Percentiles rank a stretch among this genome's conserved stretches.
These are phyloP conservation scores for Clusia tigrina DNA, from an alignment of 2,888 invertebrate genomes.

Conservation along the genomic window DNA sequence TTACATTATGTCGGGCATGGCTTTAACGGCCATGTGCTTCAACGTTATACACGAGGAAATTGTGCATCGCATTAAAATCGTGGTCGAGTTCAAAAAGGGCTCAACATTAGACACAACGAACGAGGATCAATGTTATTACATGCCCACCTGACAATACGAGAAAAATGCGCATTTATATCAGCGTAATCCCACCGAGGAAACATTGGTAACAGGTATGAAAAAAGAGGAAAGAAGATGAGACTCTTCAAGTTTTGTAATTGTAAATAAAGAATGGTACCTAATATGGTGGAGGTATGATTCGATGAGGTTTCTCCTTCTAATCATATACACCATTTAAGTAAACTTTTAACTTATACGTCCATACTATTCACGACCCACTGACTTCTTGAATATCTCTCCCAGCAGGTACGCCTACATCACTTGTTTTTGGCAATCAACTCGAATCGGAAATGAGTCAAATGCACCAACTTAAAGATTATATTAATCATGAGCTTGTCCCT, in stretches of 20 bases:
- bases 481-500: constrained; percentile 64
- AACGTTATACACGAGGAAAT: constrained; percentile 90
- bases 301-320: background rate
- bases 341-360: too few species aligned
- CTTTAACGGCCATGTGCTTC: constrained; percentile 89
- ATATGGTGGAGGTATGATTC: too few species aligned
- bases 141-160: constrained; percentile 63
- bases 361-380: too few species aligned
- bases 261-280: too few species aligned
- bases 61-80: constrained; percentile 79
- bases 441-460: constrained; percentile 52
- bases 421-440: constrained; percentile 51
- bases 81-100: constrained; percentile 61
- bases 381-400: too few species aligned
- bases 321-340: too few species aligned
- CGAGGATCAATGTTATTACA: constrained; percentile 54
- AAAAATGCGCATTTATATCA: constrained; percentile 64
- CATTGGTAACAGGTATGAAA: constrained; percentile 65
- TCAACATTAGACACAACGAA: constrained; percentile 45
- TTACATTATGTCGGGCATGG: constrained; percentile 87
- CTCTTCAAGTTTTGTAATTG: too few species aligned
- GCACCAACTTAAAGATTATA: constrained; percentile 63
- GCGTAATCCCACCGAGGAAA: constrained; percentile 70
- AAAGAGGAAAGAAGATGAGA: constrained; percentile 16
- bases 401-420: constrained; percentile 67